Base-by-base conservation (phyloP, 2,113 vertebrate genomes). In the Leucopternis melanops region DNA sequence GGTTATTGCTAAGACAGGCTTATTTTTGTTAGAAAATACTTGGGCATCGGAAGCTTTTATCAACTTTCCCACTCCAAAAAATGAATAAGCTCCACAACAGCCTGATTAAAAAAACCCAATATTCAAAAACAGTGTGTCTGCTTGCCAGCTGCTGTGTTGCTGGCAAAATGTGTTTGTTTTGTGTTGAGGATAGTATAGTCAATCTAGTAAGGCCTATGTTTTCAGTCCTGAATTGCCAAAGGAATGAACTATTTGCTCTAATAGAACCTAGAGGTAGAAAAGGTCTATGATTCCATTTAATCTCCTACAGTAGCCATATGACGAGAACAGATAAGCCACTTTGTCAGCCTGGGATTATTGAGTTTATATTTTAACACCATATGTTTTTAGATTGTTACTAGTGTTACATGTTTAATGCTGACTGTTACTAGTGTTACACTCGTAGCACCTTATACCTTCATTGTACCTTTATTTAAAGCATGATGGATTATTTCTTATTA, bases 251-350 rank as follows among this genome's bases (percentile, higher is more conserved):
- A 8, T 47, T 88, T 66, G 70, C 77, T 70, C 16, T 34, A 52
- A 57, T 70, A 83, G 74, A 42, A 81, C 32, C 54, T 77, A 57
- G 31, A 61, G 67, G 49, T 5, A 61, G 66, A 69, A 80, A 61
- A 69, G 74, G 84, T 72, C 94, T 91, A 1, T 42, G 90, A 70
- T 66, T 88, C 49, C 31, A 10, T 78, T 81, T 97, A 96, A 96
- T 80, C 92, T 96, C 26, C 57, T 96, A 59, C 96, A 94, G 90
- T 32, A 91, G 65, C 89, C 91, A 78, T 93, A 94, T 96, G 95
- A 97, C 16, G n/a, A 71, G 86, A 55, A 81, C 65, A 91, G 89
- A 91, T 97, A 96, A 97, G 61, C 93, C 91, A 88, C 93, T 97
- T 97, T 94, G 73, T 97, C 81, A 90, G 88, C 26, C 57, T 75